Evolutionary conservation across 35 echinoderm and acorn worm genomes (phyloP), one percentile per base, ranked within the genome.

Genomic region (Apostichopus parvimensis): DNA sequence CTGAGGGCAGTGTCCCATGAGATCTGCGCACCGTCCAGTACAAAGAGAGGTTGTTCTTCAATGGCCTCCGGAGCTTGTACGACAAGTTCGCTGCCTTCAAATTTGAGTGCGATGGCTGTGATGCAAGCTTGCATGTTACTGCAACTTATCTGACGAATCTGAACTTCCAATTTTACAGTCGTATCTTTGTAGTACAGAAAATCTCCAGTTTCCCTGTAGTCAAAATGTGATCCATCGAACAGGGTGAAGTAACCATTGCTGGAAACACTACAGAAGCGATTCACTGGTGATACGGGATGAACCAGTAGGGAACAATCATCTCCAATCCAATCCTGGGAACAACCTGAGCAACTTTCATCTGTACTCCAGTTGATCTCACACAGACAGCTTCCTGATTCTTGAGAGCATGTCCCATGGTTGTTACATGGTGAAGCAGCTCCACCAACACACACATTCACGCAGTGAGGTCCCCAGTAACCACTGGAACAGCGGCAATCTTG

Each of bases 171-270:
- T 9, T 88, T 25, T 1, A 56, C 14, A 82, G 6, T 34, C 14
- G 68, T 59, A 77, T 87, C 77, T 23, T 91, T 18, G 53, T 93
- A 98, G 23, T 93, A 83, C 6, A 93, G 62, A 57, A 93, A 95
- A 71, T 98, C 96, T 66, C 92, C 93, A 58, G 79, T 95, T 21
- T 91, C 94, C 53, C 86, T 73, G 54, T 93, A 95, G 45, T 87
- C 77, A 25, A 95, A 56, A 88, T 88, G 89, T 53, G 96, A 92
- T 6, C 93, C 93, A 93, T 98, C 96, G 92, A 98, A 98, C 18
- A 87, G 68, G 24, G 93, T 98, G 91, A 82, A 95, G 78, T 85
- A 94, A 14, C 96, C 96, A 78, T 88, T 95, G 73, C 88, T 87
- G 58, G 78, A 93, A 1, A 95, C 73, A 90, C 91, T 91, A 79